Percentiles rank a stretch among this genome's conserved stretches.
These are phyloP conservation scores for Phyto melanocephala DNA, from an alignment of 2,888 invertebrate genomes.

Conservation along the genomic window DNA sequence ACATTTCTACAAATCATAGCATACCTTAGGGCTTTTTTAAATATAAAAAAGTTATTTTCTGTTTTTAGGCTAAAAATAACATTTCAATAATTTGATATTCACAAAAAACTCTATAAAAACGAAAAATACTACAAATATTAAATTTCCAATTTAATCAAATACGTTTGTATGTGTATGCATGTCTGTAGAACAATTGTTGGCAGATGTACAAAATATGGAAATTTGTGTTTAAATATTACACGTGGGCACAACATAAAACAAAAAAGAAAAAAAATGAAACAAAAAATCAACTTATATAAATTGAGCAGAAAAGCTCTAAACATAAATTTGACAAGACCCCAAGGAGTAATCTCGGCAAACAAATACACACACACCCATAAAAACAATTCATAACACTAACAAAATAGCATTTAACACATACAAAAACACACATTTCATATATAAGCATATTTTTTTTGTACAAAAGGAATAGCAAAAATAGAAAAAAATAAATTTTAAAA, in stretches of 20 bases:
- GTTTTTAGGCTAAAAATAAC: conserved; percentile 4
- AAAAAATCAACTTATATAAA: neutral
- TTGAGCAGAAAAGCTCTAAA: neutral
- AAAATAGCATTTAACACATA: conserved; percentile 45
- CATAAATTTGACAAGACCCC: conserved; percentile 60
- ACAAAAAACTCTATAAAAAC: neutral
- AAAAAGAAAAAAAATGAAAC: neutral
- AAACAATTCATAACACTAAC: conserved; percentile 14
- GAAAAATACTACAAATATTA: neutral
- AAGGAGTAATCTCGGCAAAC: conserved; percentile 44
- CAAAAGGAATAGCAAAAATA: neutral
- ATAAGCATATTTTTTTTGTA: neutral
- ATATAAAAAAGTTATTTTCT: conserved; percentile 29
- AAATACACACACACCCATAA: neutral
- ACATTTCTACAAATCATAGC: neutral
- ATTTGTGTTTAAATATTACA: conserved; percentile 60
- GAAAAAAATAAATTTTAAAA: conserved; percentile 3
- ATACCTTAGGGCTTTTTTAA: conserved; percentile 24
- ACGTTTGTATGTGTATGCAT: neutral
- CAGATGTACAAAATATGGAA: conserved; percentile 41
- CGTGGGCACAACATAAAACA: conserved; percentile 45
- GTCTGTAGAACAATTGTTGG: conserved; percentile 17
- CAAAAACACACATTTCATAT: conserved; percentile 15
- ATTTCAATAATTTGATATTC: conserved; percentile 21
- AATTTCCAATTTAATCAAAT: too few species aligned